Conservation (phyloP, 2,797 vertebrate species). For the Staurois parvus region DNA sequence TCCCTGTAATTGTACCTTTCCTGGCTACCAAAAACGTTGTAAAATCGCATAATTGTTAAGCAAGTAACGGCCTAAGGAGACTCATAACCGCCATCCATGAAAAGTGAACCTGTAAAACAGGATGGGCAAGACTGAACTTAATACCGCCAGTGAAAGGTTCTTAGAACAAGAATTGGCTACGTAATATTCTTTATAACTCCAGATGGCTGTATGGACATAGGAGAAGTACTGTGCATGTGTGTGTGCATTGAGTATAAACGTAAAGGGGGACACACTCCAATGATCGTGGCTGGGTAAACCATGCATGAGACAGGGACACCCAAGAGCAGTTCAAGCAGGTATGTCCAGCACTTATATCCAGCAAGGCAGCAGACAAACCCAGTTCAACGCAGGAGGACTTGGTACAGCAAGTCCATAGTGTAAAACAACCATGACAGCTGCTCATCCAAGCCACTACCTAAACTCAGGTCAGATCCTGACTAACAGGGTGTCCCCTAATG, state of each 20-base stretch:
- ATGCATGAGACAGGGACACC: too few species aligned
- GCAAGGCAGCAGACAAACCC: too few species aligned
- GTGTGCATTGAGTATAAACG: background rate
- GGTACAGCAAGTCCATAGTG: too few species aligned
- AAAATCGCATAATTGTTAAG: conserved; percentile 60
- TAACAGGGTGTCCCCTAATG: too few species aligned
- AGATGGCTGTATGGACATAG: conserved; percentile 30
- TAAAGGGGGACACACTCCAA: too few species aligned
- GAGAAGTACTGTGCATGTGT: background rate
- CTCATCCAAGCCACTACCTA: too few species aligned
- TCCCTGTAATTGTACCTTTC: conserved; percentile 44
- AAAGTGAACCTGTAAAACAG: conserved; percentile 53
- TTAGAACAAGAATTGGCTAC: conserved; percentile 40
- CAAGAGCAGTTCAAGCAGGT: too few species aligned
- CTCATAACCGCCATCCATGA: conserved; percentile 38
- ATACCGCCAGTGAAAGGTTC: conserved; percentile 29
- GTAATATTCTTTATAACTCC: conserved; percentile 16
- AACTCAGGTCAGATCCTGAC: too few species aligned
- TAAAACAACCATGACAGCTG: too few species aligned
- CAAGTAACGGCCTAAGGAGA: conserved; percentile 40
- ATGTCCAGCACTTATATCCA: too few species aligned
- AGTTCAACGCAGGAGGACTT: too few species aligned
- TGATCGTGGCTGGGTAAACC: too few species aligned
- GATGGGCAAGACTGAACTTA: conserved; percentile 33
- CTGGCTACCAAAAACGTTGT: conserved; percentile 54